Conservation (phyloP, 2,888 invertebrate genomes). For the Linnaemya tessellans region DNA sequence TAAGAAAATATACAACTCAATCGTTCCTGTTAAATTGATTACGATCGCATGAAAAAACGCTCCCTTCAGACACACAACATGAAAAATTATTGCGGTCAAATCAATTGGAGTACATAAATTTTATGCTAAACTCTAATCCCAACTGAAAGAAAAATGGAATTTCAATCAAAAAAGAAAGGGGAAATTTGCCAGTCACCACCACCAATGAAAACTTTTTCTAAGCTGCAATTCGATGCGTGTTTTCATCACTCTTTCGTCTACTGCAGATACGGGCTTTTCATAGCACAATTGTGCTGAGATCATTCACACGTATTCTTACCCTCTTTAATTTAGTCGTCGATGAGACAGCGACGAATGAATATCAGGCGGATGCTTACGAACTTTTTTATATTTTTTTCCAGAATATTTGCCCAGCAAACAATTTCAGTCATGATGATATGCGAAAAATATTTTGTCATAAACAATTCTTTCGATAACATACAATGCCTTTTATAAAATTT, state of each 20-base stretch:
- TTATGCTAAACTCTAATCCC: conserved; percentile 60
- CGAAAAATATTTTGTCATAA: no score
- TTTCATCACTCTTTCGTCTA: neutral
- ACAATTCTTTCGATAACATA: no score
- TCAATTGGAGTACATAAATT: conserved; percentile 60
- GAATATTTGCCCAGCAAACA: no score
- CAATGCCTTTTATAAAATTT: no score
- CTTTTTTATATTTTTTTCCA: no score
- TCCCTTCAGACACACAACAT: conserved; percentile 25
- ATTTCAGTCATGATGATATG: no score
- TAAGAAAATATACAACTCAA: conserved; percentile 41
- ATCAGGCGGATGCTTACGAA: no score
- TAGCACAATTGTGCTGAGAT: no score
- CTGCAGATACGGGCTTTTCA: no score
- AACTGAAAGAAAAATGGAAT: conserved; percentile 37
- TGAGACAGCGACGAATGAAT: no score
- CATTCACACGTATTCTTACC: no score
- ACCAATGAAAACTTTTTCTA: neutral
- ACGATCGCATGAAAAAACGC: neutral
- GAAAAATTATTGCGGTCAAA: conserved; percentile 64
- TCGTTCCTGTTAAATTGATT: conserved; percentile 27
- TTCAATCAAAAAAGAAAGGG: conserved; percentile 22
- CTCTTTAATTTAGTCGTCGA: no score
- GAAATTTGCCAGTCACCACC: neutral
- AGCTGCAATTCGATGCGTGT: conserved; percentile 9